Conservation (phyloP, 2,797 vertebrate genomes). For the Denticeps clupeoides region DNA sequence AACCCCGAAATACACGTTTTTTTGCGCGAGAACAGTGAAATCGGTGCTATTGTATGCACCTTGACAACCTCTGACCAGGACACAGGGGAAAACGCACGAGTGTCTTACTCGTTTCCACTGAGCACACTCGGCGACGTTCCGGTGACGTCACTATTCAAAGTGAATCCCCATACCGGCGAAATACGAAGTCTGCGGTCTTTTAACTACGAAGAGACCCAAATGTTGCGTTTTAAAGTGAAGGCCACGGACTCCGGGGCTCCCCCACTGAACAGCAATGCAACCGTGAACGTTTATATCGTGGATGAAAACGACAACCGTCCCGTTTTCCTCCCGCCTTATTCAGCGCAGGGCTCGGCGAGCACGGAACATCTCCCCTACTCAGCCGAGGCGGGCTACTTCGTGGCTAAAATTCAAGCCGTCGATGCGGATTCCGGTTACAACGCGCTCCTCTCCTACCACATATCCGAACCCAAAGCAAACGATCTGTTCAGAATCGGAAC, state of each 20-base stretch:
- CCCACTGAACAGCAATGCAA: conserved; percentile 38
- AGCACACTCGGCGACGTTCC: conserved; percentile 3
- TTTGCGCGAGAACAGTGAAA: conserved; percentile 25
- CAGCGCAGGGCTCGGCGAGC: conserved; percentile 61
- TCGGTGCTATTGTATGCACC: conserved; percentile 14
- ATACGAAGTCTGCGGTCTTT: conserved; percentile 32
- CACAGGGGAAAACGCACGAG: conserved; percentile 17
- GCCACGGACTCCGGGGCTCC: conserved; percentile 38
- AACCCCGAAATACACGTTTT: conserved; percentile 10
- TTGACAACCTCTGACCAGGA: conserved; percentile 26
- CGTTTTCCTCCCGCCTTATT: conserved; percentile 54
- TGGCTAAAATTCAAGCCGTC: conserved; percentile 46
- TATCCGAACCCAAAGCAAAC: conserved; percentile 38
- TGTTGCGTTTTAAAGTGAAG: conserved; percentile 30
- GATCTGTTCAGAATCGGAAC: conserved; percentile 43
- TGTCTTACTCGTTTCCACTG: conserved; percentile 22
- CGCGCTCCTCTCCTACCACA: conserved; percentile 42
- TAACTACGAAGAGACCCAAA: conserved; percentile 29
- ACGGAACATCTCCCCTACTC: conserved; percentile 61
- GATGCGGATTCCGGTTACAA: conserved; percentile 54
- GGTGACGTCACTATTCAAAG: conserved; percentile 13
- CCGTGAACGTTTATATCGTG: conserved; percentile 43
- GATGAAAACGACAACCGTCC: conserved; percentile 50
- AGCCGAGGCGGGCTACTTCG: conserved; percentile 46
- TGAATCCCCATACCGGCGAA: conserved; percentile 36